Conservation (phyloP, 2,113 vertebrate genomes). For the Toxotes jaculatrix region DNA sequence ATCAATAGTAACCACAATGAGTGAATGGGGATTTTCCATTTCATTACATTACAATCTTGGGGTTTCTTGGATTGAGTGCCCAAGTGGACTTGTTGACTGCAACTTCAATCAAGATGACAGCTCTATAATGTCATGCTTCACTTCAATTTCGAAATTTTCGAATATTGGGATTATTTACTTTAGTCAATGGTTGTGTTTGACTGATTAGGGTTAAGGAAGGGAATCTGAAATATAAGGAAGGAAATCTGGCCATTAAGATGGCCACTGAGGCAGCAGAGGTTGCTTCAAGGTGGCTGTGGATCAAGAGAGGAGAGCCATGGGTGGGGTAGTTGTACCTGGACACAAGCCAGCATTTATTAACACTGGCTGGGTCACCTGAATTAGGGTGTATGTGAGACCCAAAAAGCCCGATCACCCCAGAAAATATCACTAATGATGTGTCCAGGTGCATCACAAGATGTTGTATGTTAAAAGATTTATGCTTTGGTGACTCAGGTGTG, state of each 20-base stretch:
- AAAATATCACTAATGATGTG: too few species aligned
- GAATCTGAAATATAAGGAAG: not conserved
- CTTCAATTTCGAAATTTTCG: not conserved
- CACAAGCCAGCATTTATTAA: too few species aligned
- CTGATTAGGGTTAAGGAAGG: too few species aligned
- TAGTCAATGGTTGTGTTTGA: too few species aligned
- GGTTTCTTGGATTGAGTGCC: not conserved
- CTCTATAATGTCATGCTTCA: not conserved
- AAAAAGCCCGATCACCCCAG: too few species aligned
- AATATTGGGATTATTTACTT: not conserved
- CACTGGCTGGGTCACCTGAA: not conserved
- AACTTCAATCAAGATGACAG: not conserved
- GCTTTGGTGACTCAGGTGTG: conserved; percentile 63
- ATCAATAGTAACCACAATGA: not conserved
- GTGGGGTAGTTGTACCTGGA: not conserved
- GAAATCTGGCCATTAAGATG: too few species aligned
- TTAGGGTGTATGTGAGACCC: not conserved
- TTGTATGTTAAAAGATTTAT: conserved; percentile 60
- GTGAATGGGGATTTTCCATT: not conserved
- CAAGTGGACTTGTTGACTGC: not conserved
- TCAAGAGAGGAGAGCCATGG: not conserved
- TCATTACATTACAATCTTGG: not conserved
- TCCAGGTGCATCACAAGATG: too few species aligned
- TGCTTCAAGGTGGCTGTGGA: not conserved
- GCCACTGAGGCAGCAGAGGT: not conserved